Conservation (phyloP, 2,797 vertebrate genomes). For the Sebastes kiyomatsui region DNA sequence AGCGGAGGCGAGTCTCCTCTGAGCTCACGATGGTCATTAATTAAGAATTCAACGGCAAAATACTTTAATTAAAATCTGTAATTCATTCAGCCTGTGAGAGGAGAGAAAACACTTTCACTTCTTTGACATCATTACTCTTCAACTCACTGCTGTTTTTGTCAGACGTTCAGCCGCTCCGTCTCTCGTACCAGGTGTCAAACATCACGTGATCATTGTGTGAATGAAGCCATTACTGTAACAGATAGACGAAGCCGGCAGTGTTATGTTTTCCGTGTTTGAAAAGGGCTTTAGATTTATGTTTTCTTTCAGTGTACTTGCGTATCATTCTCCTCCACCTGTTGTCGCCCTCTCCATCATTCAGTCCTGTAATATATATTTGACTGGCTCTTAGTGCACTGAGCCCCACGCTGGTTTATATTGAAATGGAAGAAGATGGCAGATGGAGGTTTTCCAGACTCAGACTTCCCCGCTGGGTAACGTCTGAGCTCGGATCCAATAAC, state of each 20-base stretch:
- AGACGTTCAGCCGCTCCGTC: neutral
- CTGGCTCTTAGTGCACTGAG: neutral
- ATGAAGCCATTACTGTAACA: neutral
- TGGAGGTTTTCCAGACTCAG: conserved; percentile 12
- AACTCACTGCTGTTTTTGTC: neutral
- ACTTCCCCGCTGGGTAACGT: conserved; percentile 32
- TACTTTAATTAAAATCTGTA: neutral
- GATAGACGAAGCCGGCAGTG: neutral
- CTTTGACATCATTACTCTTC: neutral
- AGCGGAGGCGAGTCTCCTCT: neutral
- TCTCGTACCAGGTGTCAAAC: neutral
- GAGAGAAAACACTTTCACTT: neutral
- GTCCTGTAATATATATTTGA: neutral
- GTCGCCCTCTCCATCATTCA: neutral
- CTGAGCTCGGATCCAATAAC: neutral
- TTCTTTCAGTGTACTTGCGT: neutral
- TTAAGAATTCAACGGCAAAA: neutral
- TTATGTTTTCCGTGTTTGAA: neutral
- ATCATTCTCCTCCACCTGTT: conserved; percentile 21
- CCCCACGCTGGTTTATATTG: neutral
- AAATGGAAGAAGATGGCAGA: conserved; percentile 28
- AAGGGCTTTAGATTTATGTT: neutral
- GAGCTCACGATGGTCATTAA: neutral
- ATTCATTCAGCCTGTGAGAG: neutral
- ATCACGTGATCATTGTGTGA: neutral